Percentiles rank a stretch among this genome's conserved stretches.
Conservation (phyloP, 2,113 vertebrate genomes). For the Labrus mixtus region DNA sequence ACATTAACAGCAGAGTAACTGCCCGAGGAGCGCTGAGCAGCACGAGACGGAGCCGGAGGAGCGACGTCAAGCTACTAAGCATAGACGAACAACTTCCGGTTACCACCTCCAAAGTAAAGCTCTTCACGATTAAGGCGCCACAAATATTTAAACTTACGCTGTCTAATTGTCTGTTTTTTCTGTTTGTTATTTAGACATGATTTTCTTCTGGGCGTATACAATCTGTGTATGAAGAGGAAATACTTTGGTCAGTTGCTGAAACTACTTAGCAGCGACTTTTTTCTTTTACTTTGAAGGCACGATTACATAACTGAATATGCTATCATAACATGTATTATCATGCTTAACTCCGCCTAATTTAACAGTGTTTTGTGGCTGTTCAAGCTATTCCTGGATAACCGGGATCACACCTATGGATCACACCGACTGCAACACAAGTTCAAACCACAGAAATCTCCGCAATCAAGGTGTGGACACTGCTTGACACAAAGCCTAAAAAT, state of each 20-base stretch:
- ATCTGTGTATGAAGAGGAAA: not conserved
- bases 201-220: fast-evolving
- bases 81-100: not conserved
- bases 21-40: conserved; percentile 14
- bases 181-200: not conserved
- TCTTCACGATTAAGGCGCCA: fast-evolving
- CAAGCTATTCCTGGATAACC: not conserved
- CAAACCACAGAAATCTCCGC: not conserved
- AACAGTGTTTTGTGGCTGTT: not conserved
- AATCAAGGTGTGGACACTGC: not conserved
- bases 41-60: not conserved
- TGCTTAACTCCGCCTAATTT: conserved; percentile 11
- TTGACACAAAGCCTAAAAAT: not conserved
- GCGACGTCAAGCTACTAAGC: not conserved
- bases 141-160: no score
- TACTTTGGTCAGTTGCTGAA: fast-evolving
- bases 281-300: conserved; percentile 52
- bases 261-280: not conserved
- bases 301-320: not conserved
- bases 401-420: not conserved
- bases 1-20: not conserved
- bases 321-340: not conserved
- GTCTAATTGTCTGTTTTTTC: not conserved
- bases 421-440: not conserved
- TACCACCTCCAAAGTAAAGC: conserved; percentile 18